Evolutionary conservation across 1,140 invertebrate species (phyloP).

Genomic region (Adoxophyes honmai): DNA sequence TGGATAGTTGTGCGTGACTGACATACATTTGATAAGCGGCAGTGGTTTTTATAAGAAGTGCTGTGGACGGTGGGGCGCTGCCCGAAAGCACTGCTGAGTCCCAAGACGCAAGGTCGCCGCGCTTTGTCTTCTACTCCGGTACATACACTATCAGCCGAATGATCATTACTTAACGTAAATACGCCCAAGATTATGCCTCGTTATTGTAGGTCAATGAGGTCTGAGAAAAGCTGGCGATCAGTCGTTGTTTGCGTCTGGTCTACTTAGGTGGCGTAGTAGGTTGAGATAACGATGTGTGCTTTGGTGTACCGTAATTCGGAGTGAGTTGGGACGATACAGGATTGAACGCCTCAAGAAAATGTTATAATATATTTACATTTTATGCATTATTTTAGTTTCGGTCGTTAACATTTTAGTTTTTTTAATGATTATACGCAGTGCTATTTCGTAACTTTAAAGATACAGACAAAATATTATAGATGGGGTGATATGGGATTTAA

Average conservation of each 20-base stretch:
- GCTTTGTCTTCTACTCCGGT: slow-evolving; percentile 65
- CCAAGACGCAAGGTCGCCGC: slow-evolving; percentile 52
- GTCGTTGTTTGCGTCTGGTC: slow-evolving; percentile 2
- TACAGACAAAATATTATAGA: too few species aligned
- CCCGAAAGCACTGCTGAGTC: slow-evolving; percentile 37
- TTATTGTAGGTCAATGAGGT: slow-evolving; percentile 17
- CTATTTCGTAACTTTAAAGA: too few species aligned
- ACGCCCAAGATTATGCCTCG: slow-evolving; percentile 19
- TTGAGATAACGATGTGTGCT: background rate
- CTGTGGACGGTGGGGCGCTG: slow-evolving; percentile 51
- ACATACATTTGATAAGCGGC: slow-evolving; percentile 54
- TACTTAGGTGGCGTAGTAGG: background rate
- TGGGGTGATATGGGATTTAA: too few species aligned
- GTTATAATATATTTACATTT: too few species aligned
- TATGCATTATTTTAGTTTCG: too few species aligned
- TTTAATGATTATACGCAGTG: too few species aligned
- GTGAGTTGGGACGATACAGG: too few species aligned
- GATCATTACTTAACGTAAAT: slow-evolving; percentile 61
- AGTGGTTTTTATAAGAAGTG: slow-evolving; percentile 70
- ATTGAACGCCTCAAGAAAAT: too few species aligned
- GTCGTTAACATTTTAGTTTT: too few species aligned
- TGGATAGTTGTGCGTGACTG: slow-evolving; percentile 55
- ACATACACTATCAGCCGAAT: slow-evolving; percentile 48
- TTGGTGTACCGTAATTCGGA: too few species aligned
- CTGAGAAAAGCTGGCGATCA: background rate